Evolutionary conservation across 2,113 vertebrate species (phyloP), one percentile per base, ranked within the genome.

Genomic region (Cacatua alba): DNA sequence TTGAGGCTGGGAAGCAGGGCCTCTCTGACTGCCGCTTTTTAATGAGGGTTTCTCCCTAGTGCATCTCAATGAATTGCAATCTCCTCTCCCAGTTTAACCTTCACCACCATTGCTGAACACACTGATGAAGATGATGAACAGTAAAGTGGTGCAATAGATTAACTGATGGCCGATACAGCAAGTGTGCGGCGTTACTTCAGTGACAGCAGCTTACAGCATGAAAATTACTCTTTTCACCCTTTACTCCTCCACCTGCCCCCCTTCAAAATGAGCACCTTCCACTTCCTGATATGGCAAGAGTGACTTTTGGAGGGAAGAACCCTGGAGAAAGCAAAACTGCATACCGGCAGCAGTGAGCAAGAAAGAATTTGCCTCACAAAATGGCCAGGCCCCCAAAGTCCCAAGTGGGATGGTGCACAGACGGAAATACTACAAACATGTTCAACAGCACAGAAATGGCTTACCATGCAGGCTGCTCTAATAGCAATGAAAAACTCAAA

Each of bases 361-460:
- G 48, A 63, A 82, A 76, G 44, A 86, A 93, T 83, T 74, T 88
- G 68, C 88, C 46, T 92, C 86, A 65, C 65, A 79, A 85, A 95
- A 91, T 16, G 24, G 28, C 33, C 48, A 37, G 51, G 55, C 16
- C 43, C 62, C 48, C 11, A 0, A 63, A 88, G 53, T 46, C 53
- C 64, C 24, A 52, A 17, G 44, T 11, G 18, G 25, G 21, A 78
- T 4, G 4, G 35, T 16, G 26, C 48, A 78, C 46, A 59, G 39
- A 78, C 4, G 60, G 62, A 91, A 88, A 55, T 11, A 75, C 31
- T 43, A 37, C 23, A 79, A 24, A 13, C 7, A 11, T 6, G 24
- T 63, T 48, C 80, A 80, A 57, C 13, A 11, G 31, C 64, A 63
- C 21, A 69, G 76, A 72, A 80, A 83, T 68, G 11, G 3, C 0